These are phyloP conservation scores for Poeciliopsis infans DNA, from an alignment of 2,797 vertebrate species.

Conservation along the genomic window DNA sequence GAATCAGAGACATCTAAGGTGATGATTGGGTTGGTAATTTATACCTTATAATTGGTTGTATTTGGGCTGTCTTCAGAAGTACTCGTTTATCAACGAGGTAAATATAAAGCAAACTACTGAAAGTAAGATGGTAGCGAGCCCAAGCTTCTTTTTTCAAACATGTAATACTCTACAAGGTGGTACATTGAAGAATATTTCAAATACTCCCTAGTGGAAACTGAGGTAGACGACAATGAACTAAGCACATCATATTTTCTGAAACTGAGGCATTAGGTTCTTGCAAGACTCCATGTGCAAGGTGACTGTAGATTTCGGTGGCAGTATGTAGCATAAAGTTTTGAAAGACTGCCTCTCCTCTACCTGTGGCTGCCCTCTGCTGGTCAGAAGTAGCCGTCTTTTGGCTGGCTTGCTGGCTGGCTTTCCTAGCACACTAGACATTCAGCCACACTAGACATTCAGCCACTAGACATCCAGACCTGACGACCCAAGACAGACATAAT, in stretches of 20 bases:
- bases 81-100: background rate
- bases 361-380: background rate
- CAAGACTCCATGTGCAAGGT: background rate
- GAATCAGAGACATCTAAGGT: background rate
- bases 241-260: background rate
- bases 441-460: background rate
- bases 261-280: background rate
- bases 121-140: background rate
- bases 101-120: background rate
- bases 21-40: background rate
- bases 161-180: background rate
- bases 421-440: background rate
- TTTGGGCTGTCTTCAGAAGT: background rate
- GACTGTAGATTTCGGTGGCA: background rate
- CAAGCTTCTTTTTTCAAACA: background rate
- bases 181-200: background rate
- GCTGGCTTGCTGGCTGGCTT: background rate
- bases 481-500: background rate
- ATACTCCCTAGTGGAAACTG: background rate
- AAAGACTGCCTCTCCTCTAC: background rate
- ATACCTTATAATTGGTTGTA: background rate
- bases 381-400: background rate
- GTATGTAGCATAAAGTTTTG: background rate
- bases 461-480: background rate
- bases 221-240: background rate